These are phyloP conservation scores for Taeniopygia guttata DNA, from an alignment of 2,797 vertebrate species.

Conservation along the genomic window DNA sequence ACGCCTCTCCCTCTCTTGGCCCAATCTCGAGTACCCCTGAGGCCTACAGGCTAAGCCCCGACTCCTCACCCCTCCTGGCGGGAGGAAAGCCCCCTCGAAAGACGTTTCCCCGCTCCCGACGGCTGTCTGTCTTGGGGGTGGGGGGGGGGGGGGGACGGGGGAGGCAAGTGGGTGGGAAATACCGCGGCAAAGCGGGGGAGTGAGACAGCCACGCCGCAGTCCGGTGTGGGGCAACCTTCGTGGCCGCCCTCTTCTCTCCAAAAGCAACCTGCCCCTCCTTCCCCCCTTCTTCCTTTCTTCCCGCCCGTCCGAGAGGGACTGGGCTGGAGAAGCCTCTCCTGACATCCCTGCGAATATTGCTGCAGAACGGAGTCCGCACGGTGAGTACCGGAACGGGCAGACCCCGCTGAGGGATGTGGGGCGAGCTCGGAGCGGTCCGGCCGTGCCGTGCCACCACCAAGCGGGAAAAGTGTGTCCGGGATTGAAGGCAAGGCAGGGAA, in stretches of 20 bases:
- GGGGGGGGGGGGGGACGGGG: too few relatives aligned
- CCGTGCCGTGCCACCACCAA: neutral
- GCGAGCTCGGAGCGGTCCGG: too few relatives aligned
- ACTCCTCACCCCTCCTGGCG: too few relatives aligned
- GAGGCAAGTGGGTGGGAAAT: neutral
- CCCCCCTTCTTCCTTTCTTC: neutral
- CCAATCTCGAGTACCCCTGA: accelerated
- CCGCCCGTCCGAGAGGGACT: neutral
- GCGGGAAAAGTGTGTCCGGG: neutral
- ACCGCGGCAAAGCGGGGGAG: neutral
- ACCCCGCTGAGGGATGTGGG: too few relatives aligned
- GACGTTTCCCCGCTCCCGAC: neutral
- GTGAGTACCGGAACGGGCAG: slow-evolving; percentile 13
- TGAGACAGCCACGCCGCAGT: slow-evolving; percentile 13
- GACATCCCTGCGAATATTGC: neutral
- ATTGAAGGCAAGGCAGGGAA: neutral
- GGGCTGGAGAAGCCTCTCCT: slow-evolving; percentile 9
- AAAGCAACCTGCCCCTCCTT: neutral
- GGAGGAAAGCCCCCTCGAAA: neutral
- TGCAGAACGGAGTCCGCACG: neutral
- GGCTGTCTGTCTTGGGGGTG: neutral
- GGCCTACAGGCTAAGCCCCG: neutral
- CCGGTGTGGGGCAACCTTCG: slow-evolving; percentile 25
- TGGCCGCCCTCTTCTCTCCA: neutral
- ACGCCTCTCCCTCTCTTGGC: neutral